phyloP scores from a whole-genome alignment of 2,797 vertebrate genomes.

The Notamacropus eugenii region DNA sequence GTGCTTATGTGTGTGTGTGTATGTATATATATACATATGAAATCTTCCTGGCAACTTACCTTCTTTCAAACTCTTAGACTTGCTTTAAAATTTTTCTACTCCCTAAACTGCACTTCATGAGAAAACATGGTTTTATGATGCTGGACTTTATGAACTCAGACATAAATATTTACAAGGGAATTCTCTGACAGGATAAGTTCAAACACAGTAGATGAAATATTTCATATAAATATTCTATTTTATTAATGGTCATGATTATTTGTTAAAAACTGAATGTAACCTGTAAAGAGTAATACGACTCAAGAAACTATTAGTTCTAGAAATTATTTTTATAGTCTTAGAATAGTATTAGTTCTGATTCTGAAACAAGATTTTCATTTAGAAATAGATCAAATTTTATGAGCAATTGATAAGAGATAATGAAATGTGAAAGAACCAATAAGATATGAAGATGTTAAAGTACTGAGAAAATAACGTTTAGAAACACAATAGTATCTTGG shows the following conservation, averaged over 20 bases:
- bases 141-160: neutral
- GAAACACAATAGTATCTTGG: neutral
- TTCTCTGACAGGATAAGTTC: neutral
- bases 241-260: neutral
- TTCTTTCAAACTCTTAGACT: neutral
- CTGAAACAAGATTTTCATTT: neutral
- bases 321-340: neutral
- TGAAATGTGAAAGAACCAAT: neutral
- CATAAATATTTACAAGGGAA: neutral
- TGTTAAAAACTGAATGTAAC: neutral
- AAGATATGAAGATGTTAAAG: neutral
- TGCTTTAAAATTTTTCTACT: neutral
- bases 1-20: too few species aligned
- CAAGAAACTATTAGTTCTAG: neutral
- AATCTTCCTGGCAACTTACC: neutral
- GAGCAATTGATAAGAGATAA: slow-evolving; percentile 1
- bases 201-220: neutral
- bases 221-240: neutral
- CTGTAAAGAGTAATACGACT: neutral
- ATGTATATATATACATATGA: neutral
- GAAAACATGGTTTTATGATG: neutral
- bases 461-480: neutral
- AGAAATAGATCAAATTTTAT: slow-evolving; percentile 10
- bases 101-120: neutral
- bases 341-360: neutral